Evolutionary conservation across 1,140 invertebrate genomes (phyloP).

Genomic region (Holotrichia oblita): DNA sequence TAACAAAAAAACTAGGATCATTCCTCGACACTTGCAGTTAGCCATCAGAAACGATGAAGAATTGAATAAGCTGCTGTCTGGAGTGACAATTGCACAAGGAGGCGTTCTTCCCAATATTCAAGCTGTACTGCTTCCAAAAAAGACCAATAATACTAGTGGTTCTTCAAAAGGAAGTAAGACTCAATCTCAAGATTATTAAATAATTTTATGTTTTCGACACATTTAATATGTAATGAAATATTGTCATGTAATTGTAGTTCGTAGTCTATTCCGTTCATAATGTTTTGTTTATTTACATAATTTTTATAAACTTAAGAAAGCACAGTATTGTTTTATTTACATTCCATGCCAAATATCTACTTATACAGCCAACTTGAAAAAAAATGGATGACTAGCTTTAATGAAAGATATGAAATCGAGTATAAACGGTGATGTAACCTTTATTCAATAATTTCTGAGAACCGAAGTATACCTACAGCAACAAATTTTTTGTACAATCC

Average conservation of each 20-base stretch:
- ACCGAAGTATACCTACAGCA: no score
- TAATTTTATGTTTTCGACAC: conserved; percentile 24
- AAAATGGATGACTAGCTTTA: not conserved
- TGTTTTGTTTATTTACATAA: not conserved
- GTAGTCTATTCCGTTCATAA: conserved; percentile 24
- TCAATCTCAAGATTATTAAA: conserved; percentile 45
- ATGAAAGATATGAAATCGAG: no score
- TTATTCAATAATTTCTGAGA: not conserved
- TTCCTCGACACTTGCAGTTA: conserved; percentile 81
- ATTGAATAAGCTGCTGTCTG: conserved; percentile 77
- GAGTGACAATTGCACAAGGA: conserved; percentile 83
- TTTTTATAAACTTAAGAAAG: conserved; percentile 7
- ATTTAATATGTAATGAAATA: conserved; percentile 1
- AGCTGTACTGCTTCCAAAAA: conserved; percentile 69
- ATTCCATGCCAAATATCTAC: not conserved
- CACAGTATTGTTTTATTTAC: not conserved
- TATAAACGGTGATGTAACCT: not conserved
- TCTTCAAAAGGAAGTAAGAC: conserved; percentile 40
- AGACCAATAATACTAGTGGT: conserved; percentile 52
- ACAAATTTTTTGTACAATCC: no score
- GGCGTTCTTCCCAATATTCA: conserved; percentile 84
- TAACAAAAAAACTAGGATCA: conserved; percentile 73
- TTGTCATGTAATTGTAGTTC: conserved; percentile 18
- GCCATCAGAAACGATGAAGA: conserved; percentile 88
- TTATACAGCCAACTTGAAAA: not conserved